Evolutionary conservation across 2,888 invertebrate species (phyloP), one percentile per base, ranked within the genome.

Genomic region (Pristionchus fissidentatus): DNA sequence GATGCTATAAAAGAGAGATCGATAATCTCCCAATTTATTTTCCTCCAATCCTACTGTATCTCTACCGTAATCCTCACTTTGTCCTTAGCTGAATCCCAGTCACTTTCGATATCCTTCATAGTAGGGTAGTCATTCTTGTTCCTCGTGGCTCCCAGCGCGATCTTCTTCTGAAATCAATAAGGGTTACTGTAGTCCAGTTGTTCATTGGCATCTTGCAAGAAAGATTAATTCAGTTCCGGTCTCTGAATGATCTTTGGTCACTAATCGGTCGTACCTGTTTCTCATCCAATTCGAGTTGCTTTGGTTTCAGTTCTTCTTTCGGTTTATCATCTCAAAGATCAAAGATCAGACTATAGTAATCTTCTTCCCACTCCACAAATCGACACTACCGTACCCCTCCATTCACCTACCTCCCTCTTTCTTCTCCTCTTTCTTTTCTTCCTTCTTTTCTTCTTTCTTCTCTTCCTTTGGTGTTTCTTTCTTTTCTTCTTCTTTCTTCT

Each of bases 401-500:
- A n/a, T n/a, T n/a, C n/a, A n/a, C n/a, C n/a, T n/a, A n/a, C 15
- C 4, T 62, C 62, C 29, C 15, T 49, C 4, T 60, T 19, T 10
- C 66, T 38, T 8, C 19, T 38, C 10, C 57, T 57, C 26, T n/a
- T n/a, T n/a, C 62, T 62, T 7, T 38, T 38, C 66, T 66, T 66
- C 66, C 66, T 66, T 66, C 66, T 66, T 66, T 22, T 66, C 66
- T 38, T 66, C 62, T 62, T 62, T 62, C 62, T 62, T 62, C 62
- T 62, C 32, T 10, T 62, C 66, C 38, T 66, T 66, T 19, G 66
- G 66, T 5, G 66, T 7, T 2, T 66, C 66, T 29, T 35, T 38
- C 38, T 66, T 66, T 38, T 66, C 41, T 1, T 66, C 66, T 22
- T 66, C 66, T 22, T 66, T 38, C 22, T 66, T 38, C 38, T 66